A percentile compares a stretch with the other conserved stretches of the same genome.
Evolutionary conservation across 1,140 invertebrate species (phyloP).

Genomic region (Leptinotarsa lineolata): DNA sequence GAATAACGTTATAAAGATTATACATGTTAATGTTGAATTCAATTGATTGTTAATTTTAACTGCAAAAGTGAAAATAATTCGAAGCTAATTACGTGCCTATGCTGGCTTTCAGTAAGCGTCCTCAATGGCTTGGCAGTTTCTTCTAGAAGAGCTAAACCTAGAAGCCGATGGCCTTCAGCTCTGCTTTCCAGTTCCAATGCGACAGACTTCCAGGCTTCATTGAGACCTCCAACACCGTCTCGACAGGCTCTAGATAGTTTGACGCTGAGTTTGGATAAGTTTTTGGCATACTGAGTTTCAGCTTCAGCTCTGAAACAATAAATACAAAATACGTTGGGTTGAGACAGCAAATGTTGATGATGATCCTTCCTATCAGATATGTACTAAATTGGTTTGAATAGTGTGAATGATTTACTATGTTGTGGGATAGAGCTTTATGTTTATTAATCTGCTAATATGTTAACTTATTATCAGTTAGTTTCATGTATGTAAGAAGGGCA

Average conservation of each 20-base stretch:
- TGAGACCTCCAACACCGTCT: conserved; percentile 79
- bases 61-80: too few relatives aligned
- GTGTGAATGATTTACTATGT: too few relatives aligned
- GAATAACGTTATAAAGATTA: too few relatives aligned
- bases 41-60: too few relatives aligned
- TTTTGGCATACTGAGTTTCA: conserved; percentile 88
- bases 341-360: too few relatives aligned
- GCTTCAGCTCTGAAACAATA: conserved; percentile 76
- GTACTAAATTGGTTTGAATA: too few relatives aligned
- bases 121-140: conserved; percentile 90
- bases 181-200: conserved; percentile 88
- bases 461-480: too few relatives aligned
- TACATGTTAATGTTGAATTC: too few relatives aligned
- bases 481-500: too few relatives aligned
- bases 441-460: too few relatives aligned
- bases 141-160: conserved; percentile 73
- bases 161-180: conserved; percentile 81
- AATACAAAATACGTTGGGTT: not conserved
- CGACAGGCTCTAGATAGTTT: conserved; percentile 83
- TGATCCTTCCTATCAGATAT: too few relatives aligned
- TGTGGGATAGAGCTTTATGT: too few relatives aligned
- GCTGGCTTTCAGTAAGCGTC: conserved; percentile 70
- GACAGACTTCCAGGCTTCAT: conserved; percentile 87
- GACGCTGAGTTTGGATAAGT: conserved; percentile 80
- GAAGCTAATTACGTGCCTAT: conserved; percentile 55